phyloP scores from a whole-genome alignment of 2,888 invertebrate genomes.

The Ophioninae sp. region DNA sequence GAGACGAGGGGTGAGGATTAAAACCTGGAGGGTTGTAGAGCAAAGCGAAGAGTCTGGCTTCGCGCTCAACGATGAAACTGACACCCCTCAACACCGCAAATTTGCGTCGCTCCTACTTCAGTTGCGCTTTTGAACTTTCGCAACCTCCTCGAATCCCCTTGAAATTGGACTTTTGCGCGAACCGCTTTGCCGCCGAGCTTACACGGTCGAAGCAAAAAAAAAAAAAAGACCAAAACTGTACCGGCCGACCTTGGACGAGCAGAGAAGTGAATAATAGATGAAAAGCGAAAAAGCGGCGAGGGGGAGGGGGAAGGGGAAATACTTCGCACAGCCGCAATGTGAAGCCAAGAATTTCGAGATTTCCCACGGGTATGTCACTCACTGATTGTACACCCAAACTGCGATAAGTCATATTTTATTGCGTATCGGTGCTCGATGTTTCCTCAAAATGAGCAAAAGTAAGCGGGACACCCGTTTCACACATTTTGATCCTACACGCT shows the following conservation, averaged over 20 bases:
- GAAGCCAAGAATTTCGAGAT: conserved; percentile 28
- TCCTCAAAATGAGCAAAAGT: no score
- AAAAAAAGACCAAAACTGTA: not conserved
- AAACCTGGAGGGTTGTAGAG: conserved; percentile 39
- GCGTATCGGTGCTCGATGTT: no score
- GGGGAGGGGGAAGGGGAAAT: not conserved
- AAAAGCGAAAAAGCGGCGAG: not conserved
- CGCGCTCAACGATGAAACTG: conserved; percentile 49
- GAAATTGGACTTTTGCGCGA: conserved; percentile 18
- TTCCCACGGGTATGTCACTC: conserved; percentile 32
- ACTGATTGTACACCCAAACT: not conserved
- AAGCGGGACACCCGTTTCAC: no score
- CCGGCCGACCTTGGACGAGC: not conserved
- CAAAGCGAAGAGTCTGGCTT: conserved; percentile 21
- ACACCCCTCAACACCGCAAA: conserved; percentile 56
- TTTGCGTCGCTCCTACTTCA: conserved; percentile 48
- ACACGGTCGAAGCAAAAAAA: not conserved
- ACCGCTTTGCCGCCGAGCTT: conserved; percentile 19
- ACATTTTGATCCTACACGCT: no score
- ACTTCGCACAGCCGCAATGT: not conserved
- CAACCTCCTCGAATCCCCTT: conserved; percentile 2
- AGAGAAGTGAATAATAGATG: conserved; percentile 26
- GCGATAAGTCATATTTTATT: conserved; percentile 30
- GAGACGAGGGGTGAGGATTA: conserved; percentile 14
- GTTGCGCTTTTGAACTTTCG: conserved; percentile 44